Conservation (phyloP, 2,888 invertebrate genomes). For the Digitonthophagus gazella region DNA sequence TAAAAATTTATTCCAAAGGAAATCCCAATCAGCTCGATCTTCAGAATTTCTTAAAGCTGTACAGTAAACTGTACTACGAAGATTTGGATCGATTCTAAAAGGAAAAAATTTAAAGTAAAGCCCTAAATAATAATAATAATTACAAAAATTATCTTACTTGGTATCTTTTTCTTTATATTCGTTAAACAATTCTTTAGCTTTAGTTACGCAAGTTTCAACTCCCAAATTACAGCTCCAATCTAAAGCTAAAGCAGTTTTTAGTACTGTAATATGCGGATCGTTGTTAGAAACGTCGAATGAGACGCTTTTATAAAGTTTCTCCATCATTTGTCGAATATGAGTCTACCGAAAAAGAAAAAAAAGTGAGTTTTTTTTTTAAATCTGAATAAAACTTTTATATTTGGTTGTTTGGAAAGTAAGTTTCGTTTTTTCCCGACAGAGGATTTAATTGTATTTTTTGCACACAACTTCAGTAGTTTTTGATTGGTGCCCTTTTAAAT, state of each 20-base stretch:
- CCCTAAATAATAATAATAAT: background rate
- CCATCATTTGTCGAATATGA: slow-evolving; percentile 31
- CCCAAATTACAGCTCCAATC: slow-evolving; percentile 66
- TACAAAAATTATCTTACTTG: slow-evolving; percentile 36
- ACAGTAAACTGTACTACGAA: slow-evolving; percentile 73
- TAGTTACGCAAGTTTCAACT: slow-evolving; percentile 57
- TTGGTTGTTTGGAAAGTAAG: too few relatives aligned
- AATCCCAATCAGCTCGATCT: slow-evolving; percentile 58
- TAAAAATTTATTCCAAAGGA: slow-evolving; percentile 58
- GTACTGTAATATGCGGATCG: slow-evolving; percentile 54
- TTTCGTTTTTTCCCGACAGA: too few relatives aligned
- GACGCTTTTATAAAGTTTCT: slow-evolving; percentile 31
- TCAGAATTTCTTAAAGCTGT: slow-evolving; percentile 65
- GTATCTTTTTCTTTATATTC: slow-evolving; percentile 40
- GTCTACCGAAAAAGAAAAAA: slow-evolving; percentile 13
- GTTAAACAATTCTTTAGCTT: slow-evolving; percentile 50
- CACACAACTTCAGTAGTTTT: too few relatives aligned
- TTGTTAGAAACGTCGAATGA: slow-evolving; percentile 28
- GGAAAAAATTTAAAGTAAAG: slow-evolving; percentile 16
- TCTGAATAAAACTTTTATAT: too few relatives aligned
- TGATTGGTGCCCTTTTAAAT: too few relatives aligned
- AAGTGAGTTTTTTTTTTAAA: too few relatives aligned
- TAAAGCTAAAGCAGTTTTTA: slow-evolving; percentile 60
- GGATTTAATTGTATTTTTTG: too few relatives aligned
- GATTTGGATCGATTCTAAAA: slow-evolving; percentile 51